Evolutionary conservation across 2,113 vertebrate species (phyloP).

Genomic region (Bos javanicus): DNA sequence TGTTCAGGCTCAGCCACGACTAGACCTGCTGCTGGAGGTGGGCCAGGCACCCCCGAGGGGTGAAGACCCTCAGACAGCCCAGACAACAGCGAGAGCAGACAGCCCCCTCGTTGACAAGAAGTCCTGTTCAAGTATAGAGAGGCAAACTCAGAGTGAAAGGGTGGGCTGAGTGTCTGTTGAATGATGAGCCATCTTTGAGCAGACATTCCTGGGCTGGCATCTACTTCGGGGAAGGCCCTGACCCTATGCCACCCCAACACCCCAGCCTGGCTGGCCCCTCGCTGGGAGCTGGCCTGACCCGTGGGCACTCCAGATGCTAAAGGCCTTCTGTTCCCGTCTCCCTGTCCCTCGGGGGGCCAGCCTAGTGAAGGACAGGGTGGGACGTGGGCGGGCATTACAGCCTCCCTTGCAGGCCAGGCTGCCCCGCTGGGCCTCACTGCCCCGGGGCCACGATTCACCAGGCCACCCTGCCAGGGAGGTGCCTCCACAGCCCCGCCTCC

Average conservation of each 20-base stretch:
- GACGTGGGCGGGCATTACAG: background rate
- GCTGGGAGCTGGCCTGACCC: too few species aligned
- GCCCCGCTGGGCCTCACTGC: background rate
- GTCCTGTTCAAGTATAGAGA: accelerated
- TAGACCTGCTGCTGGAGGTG: accelerated
- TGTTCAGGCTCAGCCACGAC: accelerated
- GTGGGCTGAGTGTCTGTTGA: background rate
- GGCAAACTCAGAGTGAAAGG: background rate
- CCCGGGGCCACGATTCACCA: background rate
- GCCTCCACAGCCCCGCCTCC: background rate
- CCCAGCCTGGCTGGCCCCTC: background rate
- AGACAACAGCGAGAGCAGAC: background rate
- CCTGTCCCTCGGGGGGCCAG: accelerated
- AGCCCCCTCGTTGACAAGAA: background rate
- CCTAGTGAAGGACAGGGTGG: background rate
- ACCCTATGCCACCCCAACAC: background rate
- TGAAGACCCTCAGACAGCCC: background rate
- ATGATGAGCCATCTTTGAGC: accelerated
- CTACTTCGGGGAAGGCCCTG: background rate
- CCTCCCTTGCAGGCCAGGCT: background rate
- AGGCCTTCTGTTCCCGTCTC: background rate
- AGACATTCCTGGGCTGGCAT: background rate
- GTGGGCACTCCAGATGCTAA: background rate
- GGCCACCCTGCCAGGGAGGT: background rate
- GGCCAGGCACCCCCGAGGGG: background rate